phyloP scores from a whole-genome alignment of 2,888 invertebrate genomes.

The Pteria penguin region DNA sequence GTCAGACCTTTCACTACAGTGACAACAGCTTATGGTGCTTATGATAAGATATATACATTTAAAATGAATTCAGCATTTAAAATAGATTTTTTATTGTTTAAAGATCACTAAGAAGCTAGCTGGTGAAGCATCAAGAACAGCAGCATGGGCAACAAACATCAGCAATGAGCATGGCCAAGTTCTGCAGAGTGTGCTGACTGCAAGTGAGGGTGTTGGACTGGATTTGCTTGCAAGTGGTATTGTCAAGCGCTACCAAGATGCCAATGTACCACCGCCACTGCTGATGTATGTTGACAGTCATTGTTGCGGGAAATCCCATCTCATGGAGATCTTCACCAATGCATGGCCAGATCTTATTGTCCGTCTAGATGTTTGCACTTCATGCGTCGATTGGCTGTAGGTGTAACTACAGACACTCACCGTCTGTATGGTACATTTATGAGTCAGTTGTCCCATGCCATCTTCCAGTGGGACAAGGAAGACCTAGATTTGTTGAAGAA shows the following conservation, averaged over 20 bases:
- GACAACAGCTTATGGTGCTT: too few species aligned
- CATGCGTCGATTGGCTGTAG: constrained; percentile 41
- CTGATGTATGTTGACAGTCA: constrained; percentile 63
- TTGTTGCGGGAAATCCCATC: constrained; percentile 51
- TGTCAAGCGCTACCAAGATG: constrained; percentile 41
- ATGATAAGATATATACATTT: too few species aligned
- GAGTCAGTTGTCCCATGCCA: constrained; percentile 19
- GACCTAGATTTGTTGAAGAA: constrained; percentile 31
- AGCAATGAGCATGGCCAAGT: constrained; percentile 63
- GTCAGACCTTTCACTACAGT: not conserved
- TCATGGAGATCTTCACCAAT: constrained; percentile 23
- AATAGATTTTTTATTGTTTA: too few species aligned
- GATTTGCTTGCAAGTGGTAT: constrained; percentile 49
- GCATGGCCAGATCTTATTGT: constrained; percentile 45
- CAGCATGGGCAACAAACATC: constrained; percentile 58
- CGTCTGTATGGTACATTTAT: constrained; percentile 46
- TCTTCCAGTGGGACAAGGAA: constrained; percentile 38
- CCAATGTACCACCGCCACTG: constrained; percentile 48
- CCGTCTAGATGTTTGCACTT: constrained; percentile 52
- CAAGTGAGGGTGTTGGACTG: constrained; percentile 50
- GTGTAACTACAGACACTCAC: constrained; percentile 40
- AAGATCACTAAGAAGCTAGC: constrained; percentile 45
- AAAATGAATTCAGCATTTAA: too few species aligned
- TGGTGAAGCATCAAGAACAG: constrained; percentile 47
- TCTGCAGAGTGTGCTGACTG: constrained; percentile 54